phyloP scores from a whole-genome alignment of 2,113 vertebrate species.

The Prietella phreatophila region DNA sequence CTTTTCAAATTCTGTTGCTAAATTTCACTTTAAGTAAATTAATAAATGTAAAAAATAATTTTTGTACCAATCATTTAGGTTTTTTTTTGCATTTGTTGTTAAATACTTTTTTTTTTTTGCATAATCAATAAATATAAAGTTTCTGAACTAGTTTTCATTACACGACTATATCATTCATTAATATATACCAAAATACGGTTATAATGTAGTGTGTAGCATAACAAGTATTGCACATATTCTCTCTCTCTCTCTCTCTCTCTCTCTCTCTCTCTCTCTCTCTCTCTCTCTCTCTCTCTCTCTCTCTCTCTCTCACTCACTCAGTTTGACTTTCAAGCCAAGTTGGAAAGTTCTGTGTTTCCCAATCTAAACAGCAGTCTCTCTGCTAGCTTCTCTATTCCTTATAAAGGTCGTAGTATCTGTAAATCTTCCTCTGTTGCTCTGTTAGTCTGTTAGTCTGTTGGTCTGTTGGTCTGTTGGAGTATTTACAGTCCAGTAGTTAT shows the following conservation, averaged over 20 bases:
- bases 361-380: conserved; percentile 41
- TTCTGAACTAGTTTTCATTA: not conserved
- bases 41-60: not conserved
- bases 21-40: not conserved
- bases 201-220: not conserved
- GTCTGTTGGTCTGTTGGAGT: not conserved
- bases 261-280: not conserved
- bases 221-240: not conserved
- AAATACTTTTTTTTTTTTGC: not conserved
- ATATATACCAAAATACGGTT: not conserved
- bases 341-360: conserved; percentile 4
- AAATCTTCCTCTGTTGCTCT: conserved; percentile 25
- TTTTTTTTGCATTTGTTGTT: not conserved
- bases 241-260: too few relatives aligned
- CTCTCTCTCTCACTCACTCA: not conserved
- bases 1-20: not conserved
- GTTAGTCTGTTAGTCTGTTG: not conserved
- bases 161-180: not conserved
- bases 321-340: conserved; percentile 25
- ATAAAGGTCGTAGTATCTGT: conserved; percentile 46
- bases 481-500: not conserved
- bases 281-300: too few relatives aligned
- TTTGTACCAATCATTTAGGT: not conserved
- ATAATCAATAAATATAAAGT: not conserved
- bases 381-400: conserved; percentile 44